Conservation (phyloP, 2,113 vertebrate genomes). For the Dolichotis patagonum region DNA sequence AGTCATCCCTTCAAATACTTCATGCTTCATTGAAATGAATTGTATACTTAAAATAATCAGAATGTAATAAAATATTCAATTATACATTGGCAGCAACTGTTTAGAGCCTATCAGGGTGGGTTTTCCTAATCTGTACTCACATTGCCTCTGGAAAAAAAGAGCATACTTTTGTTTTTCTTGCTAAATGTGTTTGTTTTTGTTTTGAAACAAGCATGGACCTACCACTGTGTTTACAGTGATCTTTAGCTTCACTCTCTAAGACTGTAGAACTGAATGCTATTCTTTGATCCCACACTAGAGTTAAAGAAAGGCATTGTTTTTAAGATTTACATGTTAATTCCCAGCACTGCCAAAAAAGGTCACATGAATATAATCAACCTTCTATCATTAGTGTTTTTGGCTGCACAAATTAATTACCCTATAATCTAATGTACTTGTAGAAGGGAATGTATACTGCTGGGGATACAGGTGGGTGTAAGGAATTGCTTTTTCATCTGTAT, state of each 20-base stretch:
- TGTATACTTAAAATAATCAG: background rate
- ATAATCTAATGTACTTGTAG: background rate
- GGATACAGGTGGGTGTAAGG: background rate
- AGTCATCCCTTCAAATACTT: background rate
- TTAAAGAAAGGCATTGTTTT: background rate
- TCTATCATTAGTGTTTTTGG: conserved; percentile 10
- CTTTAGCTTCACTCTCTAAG: background rate
- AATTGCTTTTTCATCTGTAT: background rate
- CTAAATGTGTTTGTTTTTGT: background rate
- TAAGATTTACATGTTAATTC: background rate
- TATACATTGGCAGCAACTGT: background rate
- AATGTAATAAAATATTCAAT: conserved; percentile 37
- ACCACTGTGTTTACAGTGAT: background rate
- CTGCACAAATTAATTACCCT: background rate
- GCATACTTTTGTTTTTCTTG: background rate
- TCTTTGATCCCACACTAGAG: background rate
- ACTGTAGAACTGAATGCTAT: background rate
- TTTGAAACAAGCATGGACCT: conserved; percentile 21
- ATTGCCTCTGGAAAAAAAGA: background rate
- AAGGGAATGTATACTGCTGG: background rate
- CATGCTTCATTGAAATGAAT: conserved; percentile 39
- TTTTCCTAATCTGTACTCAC: background rate
- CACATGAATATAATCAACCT: background rate
- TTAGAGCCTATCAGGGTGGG: background rate
- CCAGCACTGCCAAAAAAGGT: background rate